These are phyloP conservation scores for Drosophila longiperda DNA, from an alignment of 2,888 invertebrate species.

Conservation along the genomic window DNA sequence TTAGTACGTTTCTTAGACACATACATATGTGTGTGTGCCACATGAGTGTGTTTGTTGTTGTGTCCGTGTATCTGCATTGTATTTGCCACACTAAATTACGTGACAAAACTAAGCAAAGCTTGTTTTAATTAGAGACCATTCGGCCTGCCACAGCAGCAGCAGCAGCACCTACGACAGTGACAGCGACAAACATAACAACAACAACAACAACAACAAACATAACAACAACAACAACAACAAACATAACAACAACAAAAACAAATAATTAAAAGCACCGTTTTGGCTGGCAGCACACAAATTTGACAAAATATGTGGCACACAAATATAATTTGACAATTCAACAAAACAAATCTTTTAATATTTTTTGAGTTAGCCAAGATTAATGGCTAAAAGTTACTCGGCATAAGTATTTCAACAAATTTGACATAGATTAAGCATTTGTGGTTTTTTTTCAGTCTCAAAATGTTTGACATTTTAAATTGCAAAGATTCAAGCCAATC, in stretches of 20 bases:
- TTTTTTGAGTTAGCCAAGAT: background rate
- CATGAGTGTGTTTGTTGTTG: background rate
- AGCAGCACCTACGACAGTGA: conserved; percentile 2
- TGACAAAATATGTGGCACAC: conserved; percentile 3
- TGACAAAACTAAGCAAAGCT: conserved; percentile 52
- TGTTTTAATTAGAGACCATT: conserved; percentile 50
- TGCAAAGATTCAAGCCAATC: too few relatives aligned
- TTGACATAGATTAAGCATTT: background rate
- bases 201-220: background rate
- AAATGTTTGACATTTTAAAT: background rate
- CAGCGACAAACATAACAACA: background rate
- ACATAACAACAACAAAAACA: background rate
- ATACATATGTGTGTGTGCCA: background rate
- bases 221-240: background rate
- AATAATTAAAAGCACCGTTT: conserved; percentile 2
- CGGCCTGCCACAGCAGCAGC: background rate
- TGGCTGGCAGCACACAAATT: background rate
- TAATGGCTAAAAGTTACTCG: background rate
- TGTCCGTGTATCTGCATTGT: conserved; percentile 26
- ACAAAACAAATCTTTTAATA: background rate
- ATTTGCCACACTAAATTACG: conserved; percentile 54
- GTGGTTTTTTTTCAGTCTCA: background rate
- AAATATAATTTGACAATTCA: conserved; percentile 5
- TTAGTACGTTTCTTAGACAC: conserved; percentile 58
- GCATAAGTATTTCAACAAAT: background rate